These are phyloP conservation scores for Deroplatys truncata DNA, from an alignment of 2,888 invertebrate species.

Conservation along the genomic window DNA sequence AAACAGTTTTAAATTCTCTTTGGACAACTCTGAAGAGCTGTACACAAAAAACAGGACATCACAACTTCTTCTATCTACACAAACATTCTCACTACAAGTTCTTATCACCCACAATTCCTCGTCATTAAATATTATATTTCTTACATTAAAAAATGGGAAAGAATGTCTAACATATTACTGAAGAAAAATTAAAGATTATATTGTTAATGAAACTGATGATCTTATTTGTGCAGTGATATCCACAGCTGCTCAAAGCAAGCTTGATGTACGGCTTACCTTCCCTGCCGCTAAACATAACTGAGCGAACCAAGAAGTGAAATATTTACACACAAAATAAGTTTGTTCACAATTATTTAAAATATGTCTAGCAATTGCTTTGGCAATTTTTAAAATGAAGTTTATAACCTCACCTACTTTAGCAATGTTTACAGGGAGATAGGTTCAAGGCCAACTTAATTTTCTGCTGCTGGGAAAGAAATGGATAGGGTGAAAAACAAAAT, in stretches of 20 bases:
- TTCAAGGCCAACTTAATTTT: no score
- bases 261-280: background rate
- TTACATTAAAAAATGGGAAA: background rate
- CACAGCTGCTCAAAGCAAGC: background rate
- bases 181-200: background rate
- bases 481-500: no score
- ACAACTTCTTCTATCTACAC: conserved; percentile 3
- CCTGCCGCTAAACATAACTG: background rate
- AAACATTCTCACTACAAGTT: background rate
- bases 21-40: conserved; percentile 1
- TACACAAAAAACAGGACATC: conserved; percentile 4
- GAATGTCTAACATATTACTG: background rate
- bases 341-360: no score
- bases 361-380: no score
- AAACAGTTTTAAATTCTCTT: conserved; percentile 18
- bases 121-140: background rate
- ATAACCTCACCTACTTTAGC: no score
- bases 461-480: no score
- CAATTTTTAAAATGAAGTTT: no score
- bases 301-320: background rate
- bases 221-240: background rate
- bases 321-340: no score
- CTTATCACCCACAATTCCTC: background rate
- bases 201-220: background rate
- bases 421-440: no score